Base-by-base conservation (phyloP, 1,140 invertebrate species). In the Drosophila parabipectinata region DNA sequence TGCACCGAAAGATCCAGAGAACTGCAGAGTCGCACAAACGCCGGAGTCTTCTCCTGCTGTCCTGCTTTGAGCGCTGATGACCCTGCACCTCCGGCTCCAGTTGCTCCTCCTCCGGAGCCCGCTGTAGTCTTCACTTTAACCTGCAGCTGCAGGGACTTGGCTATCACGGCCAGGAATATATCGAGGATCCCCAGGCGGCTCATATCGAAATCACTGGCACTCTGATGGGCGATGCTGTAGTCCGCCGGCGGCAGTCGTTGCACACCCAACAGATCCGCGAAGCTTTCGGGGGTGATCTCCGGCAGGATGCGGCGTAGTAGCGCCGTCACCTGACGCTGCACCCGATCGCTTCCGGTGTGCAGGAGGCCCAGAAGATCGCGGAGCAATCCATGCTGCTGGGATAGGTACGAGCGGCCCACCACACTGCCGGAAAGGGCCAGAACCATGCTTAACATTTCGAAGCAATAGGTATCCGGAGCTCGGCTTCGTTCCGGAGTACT, bases 361-460 rank as follows among this genome's bases (percentile, higher is more conserved):
- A 99, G 92, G 5, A 99, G 92, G 64, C 95, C 96, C 2, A 99
- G 92, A 18, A 99, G 92, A 92, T 99, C 97, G 32, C 95, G 94
- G 0, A 99, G 92, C 7, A 99, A 91, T 30, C 95, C 96, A 28
- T 95, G 94, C 83, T 98, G 97, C 84, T 98, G 97, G 0, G 98
- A 97, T 4, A 99, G 92, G 92, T 99, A 98, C 8, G 95, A 95
- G 30, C 98, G 93, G 0, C 98, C 98, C 0, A 98, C 97, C 0
- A 95, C 94, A 69, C 97, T 98, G 3, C 98, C 98, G 74, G 97
- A 98, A n/a, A 99, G 92, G 0, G 98, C 98, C 66, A 98, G 91
- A 3, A 94, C 98, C 95, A 99, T 97, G 1, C 97, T 98, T 6
- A 99, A 92, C 97, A 99, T 98, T 93, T 99, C 98, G 92, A 99